Evolutionary conservation across 2,797 vertebrate genomes (phyloP).

Genomic region (Xenentodon cancila): DNA sequence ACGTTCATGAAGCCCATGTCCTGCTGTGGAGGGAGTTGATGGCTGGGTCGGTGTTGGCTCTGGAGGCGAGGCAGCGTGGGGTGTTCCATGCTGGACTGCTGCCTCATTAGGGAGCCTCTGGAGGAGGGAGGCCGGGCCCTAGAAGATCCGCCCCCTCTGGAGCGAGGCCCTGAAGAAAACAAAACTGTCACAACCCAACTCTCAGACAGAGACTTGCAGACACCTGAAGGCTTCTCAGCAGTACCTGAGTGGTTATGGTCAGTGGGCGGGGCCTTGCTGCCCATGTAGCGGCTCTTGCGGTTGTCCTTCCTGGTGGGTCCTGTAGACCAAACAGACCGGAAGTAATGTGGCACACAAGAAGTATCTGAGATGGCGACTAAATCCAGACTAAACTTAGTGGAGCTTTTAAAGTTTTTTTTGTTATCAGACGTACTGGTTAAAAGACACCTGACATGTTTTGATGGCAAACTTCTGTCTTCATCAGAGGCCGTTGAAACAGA

Average conservation of each 20-base stretch:
- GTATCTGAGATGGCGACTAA: not conserved
- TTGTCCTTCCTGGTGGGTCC: constrained; percentile 85
- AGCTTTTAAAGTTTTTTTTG: too few species aligned
- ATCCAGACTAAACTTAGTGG: too few species aligned
- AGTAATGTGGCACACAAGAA: constrained; percentile 2
- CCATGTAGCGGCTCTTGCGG: constrained; percentile 79
- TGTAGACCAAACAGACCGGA: constrained; percentile 43
- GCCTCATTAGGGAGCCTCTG: constrained; percentile 72
- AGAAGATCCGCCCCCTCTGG: constrained; percentile 19
- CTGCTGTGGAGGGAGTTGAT: not conserved
- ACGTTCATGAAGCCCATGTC: constrained; percentile 88
- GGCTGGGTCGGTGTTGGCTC: constrained; percentile 32
- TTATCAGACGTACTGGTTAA: too few species aligned
- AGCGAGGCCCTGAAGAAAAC: constrained; percentile 8
- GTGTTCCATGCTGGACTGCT: constrained; percentile 85
- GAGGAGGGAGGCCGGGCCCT: too few species aligned
- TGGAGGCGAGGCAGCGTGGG: constrained; percentile 82
- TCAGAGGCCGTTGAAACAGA: too few species aligned
- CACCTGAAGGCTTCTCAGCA: too few species aligned
- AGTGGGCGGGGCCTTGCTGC: constrained; percentile 14
- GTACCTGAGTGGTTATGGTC: constrained; percentile 64
- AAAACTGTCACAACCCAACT: too few species aligned
- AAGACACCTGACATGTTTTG: too few species aligned
- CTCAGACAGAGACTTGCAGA: not conserved
- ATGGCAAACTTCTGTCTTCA: too few species aligned